Conservation (phyloP, 1,140 invertebrate genomes). For the Drosophila ficusphila region DNA sequence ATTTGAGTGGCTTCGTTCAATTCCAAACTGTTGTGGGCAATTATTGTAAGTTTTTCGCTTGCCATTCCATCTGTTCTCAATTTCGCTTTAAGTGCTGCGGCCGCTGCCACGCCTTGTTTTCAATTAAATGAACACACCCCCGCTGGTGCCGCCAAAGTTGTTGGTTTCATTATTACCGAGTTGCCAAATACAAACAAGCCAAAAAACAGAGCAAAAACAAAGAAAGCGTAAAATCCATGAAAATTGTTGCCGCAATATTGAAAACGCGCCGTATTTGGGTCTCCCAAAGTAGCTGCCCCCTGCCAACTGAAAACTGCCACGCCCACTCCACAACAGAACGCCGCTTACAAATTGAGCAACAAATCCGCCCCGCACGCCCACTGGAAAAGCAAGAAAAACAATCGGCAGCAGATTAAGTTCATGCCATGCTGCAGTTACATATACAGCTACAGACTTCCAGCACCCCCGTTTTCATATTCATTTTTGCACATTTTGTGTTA, state of each 20-base stretch:
- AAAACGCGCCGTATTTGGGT: constrained; percentile 77
- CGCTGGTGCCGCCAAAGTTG: constrained; percentile 34
- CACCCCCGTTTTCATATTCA: constrained; percentile 62
- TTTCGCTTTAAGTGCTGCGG: constrained; percentile 68
- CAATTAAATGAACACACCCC: constrained; percentile 78
- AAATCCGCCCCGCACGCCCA: constrained; percentile 28
- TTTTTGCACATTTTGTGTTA: constrained; percentile 71
- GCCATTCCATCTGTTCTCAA: constrained; percentile 70
- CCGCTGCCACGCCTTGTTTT: constrained; percentile 63
- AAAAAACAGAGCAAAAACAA: constrained; percentile 33
- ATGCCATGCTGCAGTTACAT: constrained; percentile 81
- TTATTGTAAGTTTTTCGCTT: constrained; percentile 74
- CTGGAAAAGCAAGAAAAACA: constrained; percentile 47
- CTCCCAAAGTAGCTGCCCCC: constrained; percentile 30
- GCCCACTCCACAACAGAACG: no score
- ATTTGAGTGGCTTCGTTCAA: constrained; percentile 47
- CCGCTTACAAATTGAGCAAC: constrained; percentile 71
- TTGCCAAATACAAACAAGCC: constrained; percentile 67
- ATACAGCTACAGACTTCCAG: constrained; percentile 68
- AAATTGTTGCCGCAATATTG: constrained; percentile 81
- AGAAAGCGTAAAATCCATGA: constrained; percentile 61
- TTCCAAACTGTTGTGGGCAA: constrained; percentile 60
- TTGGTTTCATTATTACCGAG: constrained; percentile 79
- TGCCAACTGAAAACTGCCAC: no score
- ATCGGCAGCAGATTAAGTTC: constrained; percentile 80